A percentile compares a stretch with the other conserved stretches of the same genome.
phyloP scores from a whole-genome alignment of 2,113 vertebrate species.

The Percopsis transmontana region DNA sequence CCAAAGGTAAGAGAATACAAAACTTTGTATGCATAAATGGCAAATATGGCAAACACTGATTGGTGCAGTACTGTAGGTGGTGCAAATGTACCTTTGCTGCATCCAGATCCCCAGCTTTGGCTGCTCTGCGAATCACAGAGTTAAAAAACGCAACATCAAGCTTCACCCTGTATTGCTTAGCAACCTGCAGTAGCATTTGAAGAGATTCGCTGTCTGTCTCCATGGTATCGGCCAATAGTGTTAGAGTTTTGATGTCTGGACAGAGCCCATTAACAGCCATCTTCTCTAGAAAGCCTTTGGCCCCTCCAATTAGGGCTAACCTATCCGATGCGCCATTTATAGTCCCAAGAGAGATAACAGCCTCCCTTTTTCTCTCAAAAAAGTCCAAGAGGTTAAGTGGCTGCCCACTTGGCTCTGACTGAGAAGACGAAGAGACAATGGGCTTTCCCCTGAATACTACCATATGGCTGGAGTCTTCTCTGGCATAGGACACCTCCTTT shows the following conservation, averaged over 20 bases:
- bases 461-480: constrained; percentile 16
- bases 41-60: background rate
- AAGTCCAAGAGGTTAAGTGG: constrained; percentile 84
- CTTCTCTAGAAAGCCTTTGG: constrained; percentile 84
- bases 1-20: background rate
- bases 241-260: constrained; percentile 86
- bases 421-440: background rate
- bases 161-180: constrained; percentile 78
- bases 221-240: constrained; percentile 83
- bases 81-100: constrained; percentile 84
- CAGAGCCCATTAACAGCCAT: constrained; percentile 79
- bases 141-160: constrained; percentile 89
- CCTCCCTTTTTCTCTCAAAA: constrained; percentile 28
- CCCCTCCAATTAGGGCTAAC: constrained; percentile 86
- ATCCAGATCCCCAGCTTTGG: constrained; percentile 79
- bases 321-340: constrained; percentile 71
- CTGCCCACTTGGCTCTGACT: background rate
- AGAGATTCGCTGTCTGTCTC: constrained; percentile 73
- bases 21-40: background rate
- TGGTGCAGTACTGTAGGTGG: background rate
- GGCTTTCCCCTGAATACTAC: constrained; percentile 26
- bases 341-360: constrained; percentile 79
- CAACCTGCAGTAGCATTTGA: constrained; percentile 73
- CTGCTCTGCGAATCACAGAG: constrained; percentile 82
- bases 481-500: background rate